Evolutionary conservation across 1,140 invertebrate genomes (phyloP), one percentile per base, ranked within the genome.

Genomic region (Nasonia longicornis): DNA sequence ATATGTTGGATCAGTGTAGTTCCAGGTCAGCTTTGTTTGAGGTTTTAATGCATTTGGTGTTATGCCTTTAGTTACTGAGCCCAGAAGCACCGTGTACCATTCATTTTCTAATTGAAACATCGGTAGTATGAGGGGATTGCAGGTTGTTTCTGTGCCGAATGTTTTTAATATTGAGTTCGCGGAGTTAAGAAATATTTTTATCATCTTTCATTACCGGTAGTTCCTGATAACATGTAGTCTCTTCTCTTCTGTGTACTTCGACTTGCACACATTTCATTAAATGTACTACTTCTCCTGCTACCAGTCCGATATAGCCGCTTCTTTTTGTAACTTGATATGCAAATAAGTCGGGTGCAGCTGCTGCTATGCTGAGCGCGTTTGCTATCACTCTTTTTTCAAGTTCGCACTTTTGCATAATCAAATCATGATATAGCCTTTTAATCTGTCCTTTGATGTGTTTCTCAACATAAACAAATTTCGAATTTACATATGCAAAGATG

Each of bases 221-320:
- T 77, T 77, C 75, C 7, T 77, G n/a, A 45, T 12, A 77, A 26
- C 83, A 84, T 1, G 52, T 29, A 0, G 74, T 31, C 0, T 76
- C 66, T 67, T 79, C 58, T 16, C 79, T 16, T 0, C 77, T 3
- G 16, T 72, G 63, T 4, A 83, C 83, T 0, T 16, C 4, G 2
- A 84, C 72, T 6, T 72, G 74, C 1, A 84, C 66, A 58, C 81
- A 84, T 77, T 81, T 79, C 16, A 83, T 81, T 16, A 84, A 66
- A 3, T 79, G 76, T 0, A 83, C 14, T 0, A 29, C 26, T 79
- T 83, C 81, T 4, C 31, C 31, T 4, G 31, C 31, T 2, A 31
- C 31, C 4, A 31, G 31, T 4, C 31, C 31, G 31, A 31, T 31
- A 31, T 31, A 31, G 2, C 31, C 31, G 31, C 2, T 31, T 31